Base-by-base conservation (phyloP, 2,113 vertebrate species). In the Pavo muticus region DNA sequence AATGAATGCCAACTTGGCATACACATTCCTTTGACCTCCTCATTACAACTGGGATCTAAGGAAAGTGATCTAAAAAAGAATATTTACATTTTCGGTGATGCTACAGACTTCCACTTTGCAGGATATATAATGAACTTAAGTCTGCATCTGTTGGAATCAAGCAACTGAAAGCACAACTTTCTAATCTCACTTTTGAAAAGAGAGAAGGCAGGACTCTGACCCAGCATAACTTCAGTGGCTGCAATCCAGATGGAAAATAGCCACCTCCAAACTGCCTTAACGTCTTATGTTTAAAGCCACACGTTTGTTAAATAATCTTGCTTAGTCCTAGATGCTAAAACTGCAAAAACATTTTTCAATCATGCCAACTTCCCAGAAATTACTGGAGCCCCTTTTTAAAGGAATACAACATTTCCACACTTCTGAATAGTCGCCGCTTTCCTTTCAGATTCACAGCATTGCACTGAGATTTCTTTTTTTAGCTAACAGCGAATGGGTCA, bases 121-220 rank as follows among this genome's bases (percentile, higher is more conserved):
- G 39, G n/a, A 9, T 5, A 4, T 1, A 7, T 8, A 35, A 11
- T 0, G 9, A 35, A 19, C 60, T 71, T 39, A n/a, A 90, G 37
- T 21, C 14, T 37, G 17, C n/a, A 13, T 5, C 64, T 30, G 18
- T 39, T 4, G 6, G 29, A 74, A 74, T 6, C 10, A 8, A 71
- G 4, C 0, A 2, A 37, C 17, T 68, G 56, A 21, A 37, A 1
- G 13, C 35, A 14, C 0, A 1, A 29, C 16, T 1, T 0, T 48
- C 60, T 25, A 10, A 3, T n/a, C n/a, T 61, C 9, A 4, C 9
- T 40, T 61, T 15, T 30, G 13, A 54, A 50, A 54, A 21, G 4
- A 39, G 42, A 80, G n/a, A 16, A 1, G 0, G 25, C 29, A 63
- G 37, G 48, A 77, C 1, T 44, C 52, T 25, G 21, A 87, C 4